A percentile compares a stretch with the other conserved stretches of the same genome.
These are phyloP conservation scores for Aythya baeri DNA, from an alignment of 2,113 vertebrate genomes.

Conservation along the genomic window DNA sequence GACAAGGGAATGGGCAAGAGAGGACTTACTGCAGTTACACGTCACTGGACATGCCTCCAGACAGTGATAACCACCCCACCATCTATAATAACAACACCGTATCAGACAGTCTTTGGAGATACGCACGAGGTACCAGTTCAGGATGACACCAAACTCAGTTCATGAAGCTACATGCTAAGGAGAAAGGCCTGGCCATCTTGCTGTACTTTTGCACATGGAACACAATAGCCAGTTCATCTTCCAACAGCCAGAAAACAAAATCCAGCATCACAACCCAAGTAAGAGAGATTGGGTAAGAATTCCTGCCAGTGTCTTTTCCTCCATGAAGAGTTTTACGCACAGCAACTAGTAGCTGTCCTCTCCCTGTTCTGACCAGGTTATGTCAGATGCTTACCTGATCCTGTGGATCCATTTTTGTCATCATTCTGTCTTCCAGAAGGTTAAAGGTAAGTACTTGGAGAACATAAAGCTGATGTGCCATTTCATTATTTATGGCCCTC, in stretches of 20 bases:
- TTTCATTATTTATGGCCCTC: constrained; percentile 94
- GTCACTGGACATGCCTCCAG: neutral
- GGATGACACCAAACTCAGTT: neutral
- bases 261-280: neutral
- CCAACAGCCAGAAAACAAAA: neutral
- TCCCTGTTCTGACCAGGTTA: neutral
- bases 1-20: neutral
- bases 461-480: constrained; percentile 98
- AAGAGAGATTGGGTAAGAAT: neutral
- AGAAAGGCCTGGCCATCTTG: neutral
- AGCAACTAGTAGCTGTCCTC: neutral
- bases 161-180: neutral
- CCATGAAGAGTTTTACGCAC: neutral
- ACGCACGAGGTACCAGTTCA: neutral
- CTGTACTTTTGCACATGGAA: neutral
- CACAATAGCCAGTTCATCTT: neutral
- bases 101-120: neutral
- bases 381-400: constrained; percentile 84
- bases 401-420: constrained; percentile 99
- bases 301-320: neutral
- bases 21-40: neutral
- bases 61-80: neutral
- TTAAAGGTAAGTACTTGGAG: constrained; percentile 98
- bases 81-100: neutral
- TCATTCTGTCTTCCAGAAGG: constrained; percentile 97